These are phyloP conservation scores for Phrynosoma blainvillii DNA, from an alignment of 2,113 vertebrate genomes.

Conservation along the genomic window DNA sequence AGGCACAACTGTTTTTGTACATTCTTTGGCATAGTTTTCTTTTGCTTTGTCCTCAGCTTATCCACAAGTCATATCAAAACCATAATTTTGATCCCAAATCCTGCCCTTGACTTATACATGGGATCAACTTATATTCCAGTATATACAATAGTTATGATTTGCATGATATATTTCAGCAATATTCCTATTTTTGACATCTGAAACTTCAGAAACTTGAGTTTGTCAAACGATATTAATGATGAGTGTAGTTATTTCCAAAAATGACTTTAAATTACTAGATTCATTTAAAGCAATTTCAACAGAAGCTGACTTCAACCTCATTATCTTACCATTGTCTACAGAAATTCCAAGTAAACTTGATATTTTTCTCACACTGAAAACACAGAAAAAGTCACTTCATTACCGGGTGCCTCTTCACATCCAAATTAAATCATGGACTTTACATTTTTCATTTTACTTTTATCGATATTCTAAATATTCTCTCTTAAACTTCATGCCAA, in stretches of 20 bases:
- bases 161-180: neutral
- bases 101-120: too few species aligned
- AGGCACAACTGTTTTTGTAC: too few species aligned
- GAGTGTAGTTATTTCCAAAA: neutral
- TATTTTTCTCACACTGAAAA: slow-evolving; percentile 99
- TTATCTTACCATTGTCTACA: slow-evolving; percentile 99
- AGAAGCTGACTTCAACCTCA: slow-evolving; percentile 83
- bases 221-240: neutral
- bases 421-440: slow-evolving; percentile 73
- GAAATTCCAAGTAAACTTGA: slow-evolving; percentile 99
- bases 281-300: slow-evolving; percentile 68
- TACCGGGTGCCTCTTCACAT: slow-evolving; percentile 82
- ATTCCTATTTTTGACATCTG: neutral
- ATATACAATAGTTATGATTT: neutral
- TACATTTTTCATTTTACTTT: slow-evolving; percentile 55
- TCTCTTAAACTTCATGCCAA: slow-evolving; percentile 61
- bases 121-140: too few species aligned
- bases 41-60: too few species aligned
- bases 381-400: slow-evolving; percentile 93
- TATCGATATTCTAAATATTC: slow-evolving; percentile 42
- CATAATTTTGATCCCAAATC: too few species aligned
- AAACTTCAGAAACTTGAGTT: neutral
- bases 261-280: slow-evolving; percentile 35
- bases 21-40: too few species aligned
- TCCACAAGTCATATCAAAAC: too few species aligned